Evolutionary conservation across 2,797 vertebrate genomes (phyloP).

Genomic region (Streptopelia turtur): DNA sequence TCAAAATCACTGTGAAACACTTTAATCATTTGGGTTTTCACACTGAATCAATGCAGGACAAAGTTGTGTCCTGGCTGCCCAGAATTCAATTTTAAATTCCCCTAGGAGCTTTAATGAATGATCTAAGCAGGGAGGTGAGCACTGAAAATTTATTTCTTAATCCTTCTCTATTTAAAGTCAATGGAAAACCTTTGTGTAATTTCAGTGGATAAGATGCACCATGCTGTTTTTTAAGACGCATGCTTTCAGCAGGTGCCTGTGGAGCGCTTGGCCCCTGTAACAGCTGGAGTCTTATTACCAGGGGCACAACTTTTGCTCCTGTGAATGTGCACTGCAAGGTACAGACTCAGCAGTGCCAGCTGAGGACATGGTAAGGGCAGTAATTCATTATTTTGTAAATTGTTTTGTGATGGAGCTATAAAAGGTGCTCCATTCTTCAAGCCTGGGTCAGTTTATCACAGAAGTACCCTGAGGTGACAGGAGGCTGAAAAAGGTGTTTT

Average conservation of each 20-base stretch:
- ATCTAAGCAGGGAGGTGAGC: neutral
- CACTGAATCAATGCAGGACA: neutral
- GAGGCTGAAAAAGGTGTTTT: slow-evolving; percentile 34
- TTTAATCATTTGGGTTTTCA: neutral
- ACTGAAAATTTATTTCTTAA: neutral
- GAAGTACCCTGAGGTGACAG: slow-evolving; percentile 14
- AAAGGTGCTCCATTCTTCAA: neutral
- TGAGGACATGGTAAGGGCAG: neutral
- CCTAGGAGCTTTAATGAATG: neutral
- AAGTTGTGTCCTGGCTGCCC: neutral
- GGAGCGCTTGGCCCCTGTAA: neutral
- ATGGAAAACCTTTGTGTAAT: neutral
- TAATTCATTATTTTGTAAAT: neutral
- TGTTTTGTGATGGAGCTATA: neutral
- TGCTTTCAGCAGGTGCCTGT: neutral
- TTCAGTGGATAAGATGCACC: neutral
- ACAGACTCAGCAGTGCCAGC: neutral
- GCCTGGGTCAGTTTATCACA: neutral
- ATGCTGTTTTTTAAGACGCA: neutral
- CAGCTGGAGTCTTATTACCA: neutral
- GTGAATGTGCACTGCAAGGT: neutral
- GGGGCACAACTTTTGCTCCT: neutral
- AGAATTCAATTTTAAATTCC: neutral
- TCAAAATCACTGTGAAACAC: neutral
- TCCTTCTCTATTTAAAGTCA: neutral